These are phyloP conservation scores for Brachionus asplanchnoidis DNA, from an alignment of 1,140 invertebrate species.

Conservation along the genomic window DNA sequence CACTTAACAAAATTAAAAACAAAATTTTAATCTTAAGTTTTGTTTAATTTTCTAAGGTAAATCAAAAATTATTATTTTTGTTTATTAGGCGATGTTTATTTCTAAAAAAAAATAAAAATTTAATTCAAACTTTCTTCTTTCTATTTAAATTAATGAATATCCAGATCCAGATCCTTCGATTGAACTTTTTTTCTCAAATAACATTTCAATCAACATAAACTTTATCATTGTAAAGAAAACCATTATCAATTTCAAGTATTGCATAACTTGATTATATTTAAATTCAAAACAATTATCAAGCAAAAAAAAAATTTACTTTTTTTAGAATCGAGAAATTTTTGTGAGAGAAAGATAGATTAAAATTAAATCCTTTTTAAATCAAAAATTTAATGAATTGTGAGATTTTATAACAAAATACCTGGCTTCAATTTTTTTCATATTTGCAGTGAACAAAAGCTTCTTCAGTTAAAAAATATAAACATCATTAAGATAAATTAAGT, in stretches of 20 bases:
- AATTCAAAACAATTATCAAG: not conserved
- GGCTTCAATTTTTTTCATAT: too few species aligned
- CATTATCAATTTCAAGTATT: not conserved
- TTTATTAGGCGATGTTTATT: not conserved
- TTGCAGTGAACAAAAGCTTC: too few species aligned
- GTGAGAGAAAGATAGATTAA: not conserved
- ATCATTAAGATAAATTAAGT: too few species aligned
- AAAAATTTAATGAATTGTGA: too few species aligned
- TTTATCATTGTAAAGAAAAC: not conserved
- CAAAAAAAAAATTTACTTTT: not conserved
- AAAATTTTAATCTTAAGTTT: not conserved
- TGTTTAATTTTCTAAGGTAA: not conserved
- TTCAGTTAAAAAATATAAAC: too few species aligned
- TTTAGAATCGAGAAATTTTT: not conserved
- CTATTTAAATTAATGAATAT: not conserved
- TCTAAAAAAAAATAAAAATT: not conserved
- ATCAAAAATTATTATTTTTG: not conserved
- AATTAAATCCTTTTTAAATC: not conserved
- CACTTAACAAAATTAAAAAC: not conserved
- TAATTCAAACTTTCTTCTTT: not conserved
- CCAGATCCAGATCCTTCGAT: not conserved
- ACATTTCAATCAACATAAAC: not conserved
- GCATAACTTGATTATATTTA: not conserved
- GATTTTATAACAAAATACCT: too few species aligned
- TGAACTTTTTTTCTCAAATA: not conserved